Conservation (phyloP, 2,888 invertebrate genomes). For the Choristoneura rosaceana region DNA sequence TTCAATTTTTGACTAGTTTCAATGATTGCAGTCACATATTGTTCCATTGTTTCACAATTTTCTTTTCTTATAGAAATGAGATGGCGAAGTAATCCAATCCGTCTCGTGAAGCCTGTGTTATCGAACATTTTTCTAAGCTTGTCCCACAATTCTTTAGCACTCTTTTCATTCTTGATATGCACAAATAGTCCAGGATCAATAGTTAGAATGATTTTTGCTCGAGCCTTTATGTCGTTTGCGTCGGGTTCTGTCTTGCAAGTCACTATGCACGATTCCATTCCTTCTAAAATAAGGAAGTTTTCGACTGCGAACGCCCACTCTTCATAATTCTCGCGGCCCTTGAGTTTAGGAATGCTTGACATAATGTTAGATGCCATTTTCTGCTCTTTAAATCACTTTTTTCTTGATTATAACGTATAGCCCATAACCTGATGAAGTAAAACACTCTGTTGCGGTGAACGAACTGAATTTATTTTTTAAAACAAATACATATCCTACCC, state of each 20-base stretch:
- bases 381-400: no score
- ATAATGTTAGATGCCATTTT: no score
- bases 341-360: neutral
- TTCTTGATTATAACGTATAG: no score
- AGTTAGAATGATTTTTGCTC: constrained; percentile 38
- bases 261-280: neutral
- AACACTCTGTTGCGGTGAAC: no score
- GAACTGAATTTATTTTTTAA: no score
- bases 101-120: constrained; percentile 19
- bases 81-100: constrained; percentile 3
- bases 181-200: constrained; percentile 36
- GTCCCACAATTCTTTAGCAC: constrained; percentile 16
- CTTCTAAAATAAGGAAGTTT: neutral
- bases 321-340: neutral
- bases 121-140: constrained; percentile 20
- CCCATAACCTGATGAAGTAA: no score
- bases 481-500: no score
- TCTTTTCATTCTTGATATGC: constrained; percentile 26
- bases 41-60: neutral
- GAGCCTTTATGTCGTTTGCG: neutral
- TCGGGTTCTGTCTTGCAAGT: neutral
- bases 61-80: neutral
- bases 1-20: constrained; percentile 7
- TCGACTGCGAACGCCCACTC: neutral
- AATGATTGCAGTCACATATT: neutral